Evolutionary conservation across 2,113 vertebrate species (phyloP).

Genomic region (Lipotes vexillifer): DNA sequence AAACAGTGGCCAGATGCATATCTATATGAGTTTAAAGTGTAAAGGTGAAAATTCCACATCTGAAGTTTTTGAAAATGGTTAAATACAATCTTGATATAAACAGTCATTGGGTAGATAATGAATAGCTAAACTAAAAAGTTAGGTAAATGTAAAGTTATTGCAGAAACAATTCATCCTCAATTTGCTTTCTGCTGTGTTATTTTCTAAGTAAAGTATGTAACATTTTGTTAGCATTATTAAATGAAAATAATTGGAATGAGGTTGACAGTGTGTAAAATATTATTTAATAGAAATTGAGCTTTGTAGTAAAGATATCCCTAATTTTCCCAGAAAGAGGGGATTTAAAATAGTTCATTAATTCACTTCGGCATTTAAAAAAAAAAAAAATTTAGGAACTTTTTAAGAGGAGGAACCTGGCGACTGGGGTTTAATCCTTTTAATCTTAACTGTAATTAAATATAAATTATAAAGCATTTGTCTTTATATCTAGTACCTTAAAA

Average conservation of each 20-base stretch:
- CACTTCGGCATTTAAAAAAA: not conserved
- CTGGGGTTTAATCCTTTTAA: not conserved
- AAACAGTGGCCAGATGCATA: not conserved
- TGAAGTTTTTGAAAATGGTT: not conserved
- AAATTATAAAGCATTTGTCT: not conserved
- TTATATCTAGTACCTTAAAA: not conserved
- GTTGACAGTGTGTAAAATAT: not conserved
- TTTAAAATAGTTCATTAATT: constrained; percentile 1
- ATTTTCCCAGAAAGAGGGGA: not conserved
- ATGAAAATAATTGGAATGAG: not conserved
- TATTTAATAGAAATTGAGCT: not conserved
- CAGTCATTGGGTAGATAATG: not conserved
- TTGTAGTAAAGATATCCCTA: not conserved
- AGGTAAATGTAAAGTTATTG: not conserved
- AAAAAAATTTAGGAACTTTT: not conserved
- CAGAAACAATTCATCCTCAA: not conserved
- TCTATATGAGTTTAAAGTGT: not conserved
- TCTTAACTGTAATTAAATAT: not conserved
- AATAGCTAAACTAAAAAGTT: not conserved
- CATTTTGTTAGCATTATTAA: not conserved
- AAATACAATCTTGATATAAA: not conserved
- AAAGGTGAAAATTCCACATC: not conserved
- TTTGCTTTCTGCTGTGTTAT: not conserved
- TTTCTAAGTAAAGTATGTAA: not conserved
- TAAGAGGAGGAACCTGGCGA: not conserved